Evolutionary conservation across 2,888 invertebrate genomes (phyloP), one percentile per base, ranked within the genome.

Genomic region (Meta bourneti): DNA sequence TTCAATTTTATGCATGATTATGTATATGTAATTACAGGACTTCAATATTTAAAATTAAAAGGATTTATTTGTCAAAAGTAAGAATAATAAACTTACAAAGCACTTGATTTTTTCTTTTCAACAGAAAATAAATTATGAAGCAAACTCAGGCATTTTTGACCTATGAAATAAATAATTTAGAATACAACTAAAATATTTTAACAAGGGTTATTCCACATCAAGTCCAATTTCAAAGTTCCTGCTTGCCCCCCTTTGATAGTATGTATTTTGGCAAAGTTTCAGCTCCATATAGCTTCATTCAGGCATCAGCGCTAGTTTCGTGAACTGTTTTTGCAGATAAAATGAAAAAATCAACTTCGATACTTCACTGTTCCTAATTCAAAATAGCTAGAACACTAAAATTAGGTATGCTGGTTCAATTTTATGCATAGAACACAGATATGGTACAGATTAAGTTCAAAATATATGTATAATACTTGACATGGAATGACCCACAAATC

Each of bases 111-210:
- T 6, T 82, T 19, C 8, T 77, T 81, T 34, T 89, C 86, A 52
- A 92, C 82, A 51, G 90, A 85, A 84, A 95, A 93, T 19, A 95
- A 94, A 84, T 94, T 94, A 93, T 95, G 94, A 87, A 95, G 95
- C 69, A 95, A 94, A 51, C 94, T 94, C 82, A 95, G 93, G 93
- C 95, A 94, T 93, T 83, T 89, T 93, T 93, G 93, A 94, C 95
- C 95, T 82, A 89, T 20, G 19, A 52, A 52, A 19, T 11, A 51
- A 77, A 70, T 52, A 13, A 5, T 16, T 34, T 49, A 13, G 49
- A 20, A 61, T 61, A 61, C 61, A 61, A 61, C 5, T 8, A 61
- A 34, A 34, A 34, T 34, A 34, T 34, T 34, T 4, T 2, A 1
- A 34, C 34, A 34, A 34, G 34, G 34, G 34, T 34, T 34, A 34